These are phyloP conservation scores for Coreoperca whiteheadi DNA, from an alignment of 2,113 vertebrate genomes.

Conservation along the genomic window DNA sequence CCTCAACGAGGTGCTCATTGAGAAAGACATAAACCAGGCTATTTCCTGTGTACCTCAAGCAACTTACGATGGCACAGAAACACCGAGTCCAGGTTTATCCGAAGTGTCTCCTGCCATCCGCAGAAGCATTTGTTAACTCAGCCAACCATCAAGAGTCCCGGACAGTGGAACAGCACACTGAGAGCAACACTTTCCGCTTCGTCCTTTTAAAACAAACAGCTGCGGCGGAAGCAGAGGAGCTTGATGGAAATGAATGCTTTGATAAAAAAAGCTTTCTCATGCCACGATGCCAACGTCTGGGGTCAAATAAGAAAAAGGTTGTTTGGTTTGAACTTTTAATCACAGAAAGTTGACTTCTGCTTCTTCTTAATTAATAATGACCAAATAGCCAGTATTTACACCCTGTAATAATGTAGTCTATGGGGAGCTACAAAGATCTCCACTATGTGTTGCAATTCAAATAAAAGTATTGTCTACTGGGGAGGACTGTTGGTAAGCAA, in stretches of 20 bases:
- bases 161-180: slow-evolving; percentile 29
- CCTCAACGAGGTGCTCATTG: slow-evolving; percentile 31
- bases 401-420: background rate
- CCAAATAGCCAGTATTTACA: background rate
- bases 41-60: slow-evolving; percentile 55
- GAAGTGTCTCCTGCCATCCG: slow-evolving; percentile 68
- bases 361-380: background rate
- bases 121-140: slow-evolving; percentile 65
- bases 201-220: slow-evolving; percentile 53
- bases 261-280: slow-evolving; percentile 16
- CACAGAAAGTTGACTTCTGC: background rate
- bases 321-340: slow-evolving; percentile 5
- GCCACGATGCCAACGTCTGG: background rate
- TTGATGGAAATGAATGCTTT: background rate
- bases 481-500: background rate
- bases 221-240: background rate
- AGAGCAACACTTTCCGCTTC: slow-evolving; percentile 45
- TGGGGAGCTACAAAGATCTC: background rate
- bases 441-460: background rate
- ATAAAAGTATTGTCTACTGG: no score
- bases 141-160: slow-evolving; percentile 57
- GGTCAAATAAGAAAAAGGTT: background rate
- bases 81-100: slow-evolving; percentile 58
- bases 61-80: slow-evolving; percentile 48
- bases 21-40: slow-evolving; percentile 62